phyloP scores from a whole-genome alignment of 2,113 vertebrate species.

The Chiloscyllium plagiosum region DNA sequence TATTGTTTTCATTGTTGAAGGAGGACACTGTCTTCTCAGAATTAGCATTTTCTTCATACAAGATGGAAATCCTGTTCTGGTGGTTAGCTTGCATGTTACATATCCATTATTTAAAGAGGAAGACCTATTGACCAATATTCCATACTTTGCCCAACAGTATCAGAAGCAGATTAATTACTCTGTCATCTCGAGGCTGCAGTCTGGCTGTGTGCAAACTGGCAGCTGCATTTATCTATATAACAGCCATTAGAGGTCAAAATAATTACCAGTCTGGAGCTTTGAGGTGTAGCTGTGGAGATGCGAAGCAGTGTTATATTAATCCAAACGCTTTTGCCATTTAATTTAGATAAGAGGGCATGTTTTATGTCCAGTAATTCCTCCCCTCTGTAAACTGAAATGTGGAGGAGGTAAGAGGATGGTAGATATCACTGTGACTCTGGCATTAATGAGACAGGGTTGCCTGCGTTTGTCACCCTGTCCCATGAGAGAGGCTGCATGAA shows the following conservation, averaged over 20 bases:
- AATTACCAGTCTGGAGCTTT: background rate
- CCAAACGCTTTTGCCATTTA: background rate
- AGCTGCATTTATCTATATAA: background rate
- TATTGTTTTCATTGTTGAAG: background rate
- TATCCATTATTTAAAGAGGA: background rate
- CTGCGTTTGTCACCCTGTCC: background rate
- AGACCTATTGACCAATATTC: background rate
- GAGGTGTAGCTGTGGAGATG: background rate
- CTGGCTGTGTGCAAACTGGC: background rate
- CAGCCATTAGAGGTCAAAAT: background rate
- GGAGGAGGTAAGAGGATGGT: background rate
- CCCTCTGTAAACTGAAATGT: background rate
- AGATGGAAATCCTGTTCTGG: background rate
- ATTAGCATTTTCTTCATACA: background rate
- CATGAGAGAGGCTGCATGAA: background rate
- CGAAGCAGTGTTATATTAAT: background rate
- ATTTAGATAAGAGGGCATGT: background rate
- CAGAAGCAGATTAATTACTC: background rate
- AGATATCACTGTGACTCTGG: background rate
- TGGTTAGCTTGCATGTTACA: background rate
- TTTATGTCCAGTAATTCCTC: background rate
- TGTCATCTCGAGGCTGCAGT: background rate
- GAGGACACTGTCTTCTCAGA: background rate
- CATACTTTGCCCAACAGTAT: too few relatives aligned
- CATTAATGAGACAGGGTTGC: background rate